phyloP scores from a whole-genome alignment of 2,797 vertebrate species.

The Dermochelys coriacea region DNA sequence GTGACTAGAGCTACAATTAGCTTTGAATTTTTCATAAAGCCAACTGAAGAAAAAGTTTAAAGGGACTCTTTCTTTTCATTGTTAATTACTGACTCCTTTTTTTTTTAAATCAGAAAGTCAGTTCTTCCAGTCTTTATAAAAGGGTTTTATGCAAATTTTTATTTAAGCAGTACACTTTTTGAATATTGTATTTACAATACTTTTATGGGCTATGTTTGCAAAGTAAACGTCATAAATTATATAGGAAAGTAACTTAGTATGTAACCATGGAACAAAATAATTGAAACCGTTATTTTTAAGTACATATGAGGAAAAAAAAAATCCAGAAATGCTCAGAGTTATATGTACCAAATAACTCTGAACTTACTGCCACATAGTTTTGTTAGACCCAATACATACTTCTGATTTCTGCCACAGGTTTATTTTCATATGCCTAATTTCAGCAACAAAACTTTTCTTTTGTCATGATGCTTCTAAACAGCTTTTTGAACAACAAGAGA shows the following conservation, averaged over 20 bases:
- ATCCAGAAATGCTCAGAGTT: not conserved
- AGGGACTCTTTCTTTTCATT: conserved; percentile 63
- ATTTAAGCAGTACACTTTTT: conserved; percentile 44
- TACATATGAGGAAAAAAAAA: rapidly evolving
- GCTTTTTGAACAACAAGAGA: not conserved
- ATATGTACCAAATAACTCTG: not conserved
- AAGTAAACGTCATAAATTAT: conserved; percentile 4
- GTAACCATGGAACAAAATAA: not conserved
- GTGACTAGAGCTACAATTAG: conserved; percentile 56
- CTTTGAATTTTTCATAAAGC: conserved; percentile 62
- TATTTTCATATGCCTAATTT: not conserved
- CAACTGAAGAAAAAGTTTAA: conserved; percentile 52
- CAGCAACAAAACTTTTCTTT: not conserved
- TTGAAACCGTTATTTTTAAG: conserved; percentile 12
- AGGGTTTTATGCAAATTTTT: conserved; percentile 50
- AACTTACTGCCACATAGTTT: not conserved
- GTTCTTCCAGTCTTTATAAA: conserved; percentile 2
- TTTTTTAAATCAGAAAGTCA: not conserved
- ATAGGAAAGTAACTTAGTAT: not conserved
- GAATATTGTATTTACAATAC: not conserved
- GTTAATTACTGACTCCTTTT: conserved; percentile 34
- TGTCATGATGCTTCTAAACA: not conserved
- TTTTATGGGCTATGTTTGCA: not conserved
- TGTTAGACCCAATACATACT: not conserved
- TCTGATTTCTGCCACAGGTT: conserved; percentile 16